Percentiles rank a stretch among this genome's conserved stretches.
Conservation (phyloP, 2,888 invertebrate genomes). For the Scrobipalpa costella region DNA sequence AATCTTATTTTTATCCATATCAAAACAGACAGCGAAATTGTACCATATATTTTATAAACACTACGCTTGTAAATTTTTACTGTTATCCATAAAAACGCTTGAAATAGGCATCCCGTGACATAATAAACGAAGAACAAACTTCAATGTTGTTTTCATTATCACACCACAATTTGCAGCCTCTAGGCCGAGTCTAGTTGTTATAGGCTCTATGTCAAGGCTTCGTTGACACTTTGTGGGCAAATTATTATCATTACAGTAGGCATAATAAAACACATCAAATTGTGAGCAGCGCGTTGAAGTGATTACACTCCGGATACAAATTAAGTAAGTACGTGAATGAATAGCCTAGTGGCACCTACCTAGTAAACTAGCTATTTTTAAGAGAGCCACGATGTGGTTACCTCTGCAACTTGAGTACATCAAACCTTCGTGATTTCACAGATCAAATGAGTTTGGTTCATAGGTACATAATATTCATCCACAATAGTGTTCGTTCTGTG, state of each 20-base stretch:
- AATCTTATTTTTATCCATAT: too few species aligned
- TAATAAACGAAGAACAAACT: not conserved
- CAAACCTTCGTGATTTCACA: not conserved
- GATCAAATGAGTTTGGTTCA: not conserved
- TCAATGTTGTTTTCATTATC: constrained; percentile 19
- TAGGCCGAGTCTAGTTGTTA: not conserved
- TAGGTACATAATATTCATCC: not conserved
- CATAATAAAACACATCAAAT: constrained; percentile 19
- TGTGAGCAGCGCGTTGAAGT: not conserved
- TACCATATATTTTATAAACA: too few species aligned
- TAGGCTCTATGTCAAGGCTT: constrained; percentile 35
- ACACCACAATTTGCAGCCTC: not conserved
- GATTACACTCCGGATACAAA: constrained; percentile 19
- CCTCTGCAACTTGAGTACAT: not conserved
- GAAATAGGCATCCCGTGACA: constrained; percentile 1
- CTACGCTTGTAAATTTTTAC: not conserved
- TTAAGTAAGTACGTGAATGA: constrained; percentile 14
- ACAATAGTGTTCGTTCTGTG: constrained; percentile 10
- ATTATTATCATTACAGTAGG: constrained; percentile 22
- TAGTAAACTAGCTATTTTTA: not conserved
- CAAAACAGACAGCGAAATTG: too few species aligned
- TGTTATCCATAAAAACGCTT: not conserved
- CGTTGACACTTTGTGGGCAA: constrained; percentile 34
- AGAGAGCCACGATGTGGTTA: not conserved
- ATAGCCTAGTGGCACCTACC: not conserved